These are phyloP conservation scores for Hypomesus transpacificus DNA, from an alignment of 2,113 vertebrate genomes.

Conservation along the genomic window DNA sequence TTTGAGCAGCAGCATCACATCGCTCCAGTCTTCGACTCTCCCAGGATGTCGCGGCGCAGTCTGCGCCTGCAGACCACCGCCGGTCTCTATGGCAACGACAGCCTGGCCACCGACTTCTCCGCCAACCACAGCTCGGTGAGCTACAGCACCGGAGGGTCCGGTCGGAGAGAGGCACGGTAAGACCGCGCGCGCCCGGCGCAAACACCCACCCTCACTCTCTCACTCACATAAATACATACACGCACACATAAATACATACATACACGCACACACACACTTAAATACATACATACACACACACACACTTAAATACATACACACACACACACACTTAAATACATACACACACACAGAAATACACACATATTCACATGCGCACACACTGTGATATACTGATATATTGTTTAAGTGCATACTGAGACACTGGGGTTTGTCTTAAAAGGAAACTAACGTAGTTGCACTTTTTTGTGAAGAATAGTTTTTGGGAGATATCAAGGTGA, in stretches of 20 bases:
- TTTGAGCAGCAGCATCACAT: conserved; percentile 89
- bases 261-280: not conserved
- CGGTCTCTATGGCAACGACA: conserved; percentile 59
- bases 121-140: conserved; percentile 43
- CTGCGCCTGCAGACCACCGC: conserved; percentile 73
- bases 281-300: not conserved
- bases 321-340: conserved; percentile 3
- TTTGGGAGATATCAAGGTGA: too few species aligned
- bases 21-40: conserved; percentile 91
- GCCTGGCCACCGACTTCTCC: conserved; percentile 47
- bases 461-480: too few species aligned
- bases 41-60: conserved; percentile 92
- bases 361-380: not conserved
- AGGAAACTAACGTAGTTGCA: too few species aligned
- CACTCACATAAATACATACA: not conserved
- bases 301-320: not conserved
- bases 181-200: conserved; percentile 13
- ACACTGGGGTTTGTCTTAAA: not conserved
- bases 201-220: not conserved
- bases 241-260: not conserved
- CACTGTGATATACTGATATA: not conserved
- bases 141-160: conserved; percentile 40
- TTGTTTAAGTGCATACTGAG: too few species aligned
- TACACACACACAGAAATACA: not conserved
- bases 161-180: conserved; percentile 74